Percentiles rank a stretch among this genome's conserved stretches.
These are phyloP conservation scores for Tridacna gigas DNA, from an alignment of 2,888 invertebrate genomes.

Conservation along the genomic window DNA sequence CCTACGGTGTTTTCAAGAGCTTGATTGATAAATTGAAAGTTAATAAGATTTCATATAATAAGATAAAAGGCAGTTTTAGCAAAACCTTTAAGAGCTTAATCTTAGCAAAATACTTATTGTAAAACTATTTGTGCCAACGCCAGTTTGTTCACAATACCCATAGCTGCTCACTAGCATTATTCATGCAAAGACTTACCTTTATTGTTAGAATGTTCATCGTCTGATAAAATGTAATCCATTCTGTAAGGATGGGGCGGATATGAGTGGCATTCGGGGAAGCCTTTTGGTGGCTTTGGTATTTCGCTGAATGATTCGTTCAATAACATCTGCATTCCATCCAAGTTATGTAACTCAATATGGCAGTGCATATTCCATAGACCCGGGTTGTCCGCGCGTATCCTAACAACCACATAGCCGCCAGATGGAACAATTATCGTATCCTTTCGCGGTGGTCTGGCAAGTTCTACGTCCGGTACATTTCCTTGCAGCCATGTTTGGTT, in stretches of 20 bases:
- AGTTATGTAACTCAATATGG: slow-evolving; percentile 78
- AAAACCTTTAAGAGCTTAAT: too few species aligned
- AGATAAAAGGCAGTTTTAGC: too few species aligned
- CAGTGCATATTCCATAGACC: slow-evolving; percentile 82
- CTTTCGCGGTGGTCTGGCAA: slow-evolving; percentile 75
- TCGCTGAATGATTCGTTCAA: slow-evolving; percentile 75
- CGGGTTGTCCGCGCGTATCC: slow-evolving; percentile 81
- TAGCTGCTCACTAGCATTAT: too few species aligned
- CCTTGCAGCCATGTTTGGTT: slow-evolving; percentile 74
- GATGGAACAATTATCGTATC: slow-evolving; percentile 82
- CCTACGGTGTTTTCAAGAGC: too few species aligned
- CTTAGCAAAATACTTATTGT: too few species aligned
- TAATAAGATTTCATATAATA: too few species aligned
- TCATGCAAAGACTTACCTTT: neutral
- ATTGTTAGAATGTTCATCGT: neutral
- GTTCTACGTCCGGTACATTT: slow-evolving; percentile 73
- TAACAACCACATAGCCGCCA: slow-evolving; percentile 81
- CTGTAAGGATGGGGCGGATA: slow-evolving; percentile 40
- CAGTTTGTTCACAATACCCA: too few species aligned
- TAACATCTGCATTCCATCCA: slow-evolving; percentile 80
- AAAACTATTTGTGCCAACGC: too few species aligned
- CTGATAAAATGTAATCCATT: neutral
- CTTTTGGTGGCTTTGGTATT: slow-evolving; percentile 67
- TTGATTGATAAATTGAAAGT: too few species aligned
- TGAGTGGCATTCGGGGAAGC: slow-evolving; percentile 74